phyloP scores from a whole-genome alignment of 2,113 vertebrate genomes.

The Hemiscyllium ocellatum region DNA sequence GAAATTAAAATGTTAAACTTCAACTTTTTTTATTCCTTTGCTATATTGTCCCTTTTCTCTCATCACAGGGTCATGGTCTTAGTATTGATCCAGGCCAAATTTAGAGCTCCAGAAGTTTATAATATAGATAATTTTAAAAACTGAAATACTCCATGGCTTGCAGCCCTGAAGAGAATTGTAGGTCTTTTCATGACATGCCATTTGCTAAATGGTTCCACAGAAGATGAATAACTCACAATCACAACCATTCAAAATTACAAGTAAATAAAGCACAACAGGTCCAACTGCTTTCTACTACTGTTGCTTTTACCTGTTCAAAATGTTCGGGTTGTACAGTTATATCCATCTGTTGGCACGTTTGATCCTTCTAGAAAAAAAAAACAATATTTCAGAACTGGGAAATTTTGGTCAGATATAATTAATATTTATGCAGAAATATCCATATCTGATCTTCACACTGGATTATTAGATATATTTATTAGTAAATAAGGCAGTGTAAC shows the following conservation, averaged over 20 bases:
- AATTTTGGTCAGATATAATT: neutral
- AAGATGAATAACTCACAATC: neutral
- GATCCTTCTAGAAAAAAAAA: neutral
- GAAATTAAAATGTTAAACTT: neutral
- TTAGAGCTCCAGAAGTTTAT: neutral
- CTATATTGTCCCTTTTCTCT: neutral
- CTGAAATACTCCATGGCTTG: neutral
- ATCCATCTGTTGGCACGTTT: neutral
- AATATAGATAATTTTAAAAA: neutral
- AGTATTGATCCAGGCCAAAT: neutral
- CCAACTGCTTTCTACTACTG: neutral
- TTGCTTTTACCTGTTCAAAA: conserved; percentile 13
- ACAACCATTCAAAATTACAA: neutral
- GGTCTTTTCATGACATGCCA: neutral
- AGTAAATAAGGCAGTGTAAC: neutral
- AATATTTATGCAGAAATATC: neutral
- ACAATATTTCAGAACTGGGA: neutral
- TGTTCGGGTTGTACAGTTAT: neutral
- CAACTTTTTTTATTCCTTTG: neutral
- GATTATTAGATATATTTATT: neutral
- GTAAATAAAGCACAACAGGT: neutral
- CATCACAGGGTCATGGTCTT: neutral
- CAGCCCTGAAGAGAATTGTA: neutral
- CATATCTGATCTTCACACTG: neutral
- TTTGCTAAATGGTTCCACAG: neutral